These are phyloP conservation scores for Apodemia hepburni DNA, from an alignment of 2,888 invertebrate genomes.

Conservation along the genomic window DNA sequence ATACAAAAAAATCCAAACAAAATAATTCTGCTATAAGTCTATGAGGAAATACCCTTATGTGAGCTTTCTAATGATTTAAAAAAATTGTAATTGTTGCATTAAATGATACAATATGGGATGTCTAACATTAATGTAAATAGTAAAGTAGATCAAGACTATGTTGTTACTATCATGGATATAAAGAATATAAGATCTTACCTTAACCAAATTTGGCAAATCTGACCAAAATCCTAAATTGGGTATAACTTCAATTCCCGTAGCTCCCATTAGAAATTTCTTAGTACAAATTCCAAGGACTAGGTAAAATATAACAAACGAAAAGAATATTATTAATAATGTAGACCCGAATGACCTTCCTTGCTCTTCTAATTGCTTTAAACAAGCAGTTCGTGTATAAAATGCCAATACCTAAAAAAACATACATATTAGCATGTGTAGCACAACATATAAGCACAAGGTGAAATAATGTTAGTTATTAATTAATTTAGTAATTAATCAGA, in stretches of 20 bases:
- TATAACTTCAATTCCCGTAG: constrained; percentile 85
- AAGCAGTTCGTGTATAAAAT: constrained; percentile 74
- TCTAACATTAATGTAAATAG: no score
- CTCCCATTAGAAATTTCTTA: constrained; percentile 84
- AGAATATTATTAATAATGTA: constrained; percentile 82
- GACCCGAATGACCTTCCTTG: constrained; percentile 81
- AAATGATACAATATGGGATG: no score
- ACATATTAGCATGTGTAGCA: no score
- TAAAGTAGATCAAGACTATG: background rate
- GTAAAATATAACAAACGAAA: constrained; percentile 79
- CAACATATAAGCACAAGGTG: no score
- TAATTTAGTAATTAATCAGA: no score
- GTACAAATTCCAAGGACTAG: constrained; percentile 83
- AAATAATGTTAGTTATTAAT: no score
- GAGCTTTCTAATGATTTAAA: no score
- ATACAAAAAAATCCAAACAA: no score
- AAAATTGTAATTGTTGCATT: no score
- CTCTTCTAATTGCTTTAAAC: constrained; percentile 55
- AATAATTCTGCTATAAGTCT: no score
- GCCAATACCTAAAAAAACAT: constrained; percentile 59
- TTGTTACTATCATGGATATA: background rate
- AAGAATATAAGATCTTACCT: constrained; percentile 63
- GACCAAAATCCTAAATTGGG: constrained; percentile 88
- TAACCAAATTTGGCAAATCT: constrained; percentile 84
- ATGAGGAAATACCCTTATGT: no score